phyloP scores from a whole-genome alignment of 2,113 vertebrate genomes.

The Callaeas wilsoni region DNA sequence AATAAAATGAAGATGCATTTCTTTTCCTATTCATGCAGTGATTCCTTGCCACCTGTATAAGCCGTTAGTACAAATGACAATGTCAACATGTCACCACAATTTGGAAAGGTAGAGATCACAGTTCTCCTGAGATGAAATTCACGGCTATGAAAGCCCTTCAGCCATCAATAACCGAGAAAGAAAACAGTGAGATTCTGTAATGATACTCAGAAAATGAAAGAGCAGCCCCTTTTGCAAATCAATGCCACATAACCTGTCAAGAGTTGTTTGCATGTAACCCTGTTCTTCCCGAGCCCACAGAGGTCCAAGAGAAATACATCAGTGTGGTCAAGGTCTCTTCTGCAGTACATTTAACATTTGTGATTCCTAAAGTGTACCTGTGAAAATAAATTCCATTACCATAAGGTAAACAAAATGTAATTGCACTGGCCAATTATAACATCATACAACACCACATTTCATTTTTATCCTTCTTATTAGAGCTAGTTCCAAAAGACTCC shows the following conservation, averaged over 20 bases:
- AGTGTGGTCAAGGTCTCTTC: background rate
- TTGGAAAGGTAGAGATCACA: conserved; percentile 51
- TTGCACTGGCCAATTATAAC: background rate
- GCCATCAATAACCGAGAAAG: conserved; percentile 36
- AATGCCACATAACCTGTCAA: conserved; percentile 37
- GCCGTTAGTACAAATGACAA: background rate
- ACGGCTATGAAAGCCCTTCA: conserved; percentile 26
- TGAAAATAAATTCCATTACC: background rate
- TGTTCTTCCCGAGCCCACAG: background rate
- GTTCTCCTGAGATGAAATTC: conserved; percentile 51
- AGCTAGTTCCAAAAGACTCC: background rate
- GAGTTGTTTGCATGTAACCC: conserved; percentile 11
- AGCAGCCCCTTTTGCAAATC: conserved; percentile 52
- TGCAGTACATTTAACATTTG: background rate
- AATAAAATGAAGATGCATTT: conserved; percentile 42
- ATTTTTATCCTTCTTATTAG: conserved; percentile 13
- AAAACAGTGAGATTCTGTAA: conserved; percentile 55
- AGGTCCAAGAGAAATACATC: background rate
- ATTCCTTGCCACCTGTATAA: conserved; percentile 6
- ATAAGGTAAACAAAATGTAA: conserved; percentile 33
- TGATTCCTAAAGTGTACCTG: background rate
- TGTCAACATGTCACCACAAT: conserved; percentile 32
- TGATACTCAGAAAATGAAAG: conserved; percentile 64
- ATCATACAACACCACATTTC: background rate
- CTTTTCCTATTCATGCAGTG: conserved; percentile 7